These are phyloP conservation scores for Trachythela sp. DNA, from an alignment of 64 coral and sea anemone genomes.

Conservation along the genomic window DNA sequence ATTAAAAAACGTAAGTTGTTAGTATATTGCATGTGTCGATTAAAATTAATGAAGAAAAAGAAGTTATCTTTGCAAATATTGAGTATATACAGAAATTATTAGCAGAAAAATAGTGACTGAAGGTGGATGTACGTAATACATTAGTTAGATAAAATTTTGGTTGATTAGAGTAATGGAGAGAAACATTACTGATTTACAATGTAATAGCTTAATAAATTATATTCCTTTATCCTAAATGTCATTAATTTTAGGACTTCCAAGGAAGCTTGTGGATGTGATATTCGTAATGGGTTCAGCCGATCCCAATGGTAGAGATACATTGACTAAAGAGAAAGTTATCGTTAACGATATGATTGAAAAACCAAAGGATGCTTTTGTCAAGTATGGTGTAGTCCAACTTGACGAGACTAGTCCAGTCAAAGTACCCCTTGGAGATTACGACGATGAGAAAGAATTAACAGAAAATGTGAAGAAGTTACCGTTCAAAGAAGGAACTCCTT, in stretches of 20 bases:
- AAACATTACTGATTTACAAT: no score
- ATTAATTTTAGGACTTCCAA: neutral
- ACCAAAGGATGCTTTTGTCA: neutral
- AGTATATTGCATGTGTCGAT: neutral
- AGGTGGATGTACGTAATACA: no score
- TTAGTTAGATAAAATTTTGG: no score
- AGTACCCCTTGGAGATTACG: neutral
- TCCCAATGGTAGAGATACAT: neutral
- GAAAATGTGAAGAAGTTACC: neutral
- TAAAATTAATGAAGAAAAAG: neutral
- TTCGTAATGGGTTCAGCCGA: neutral
- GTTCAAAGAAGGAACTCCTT: neutral
- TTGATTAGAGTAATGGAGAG: no score
- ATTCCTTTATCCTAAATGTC: neutral
- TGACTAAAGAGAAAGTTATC: neutral
- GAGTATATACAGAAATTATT: no score
- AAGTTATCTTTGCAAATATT: no score
- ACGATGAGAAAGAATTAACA: neutral
- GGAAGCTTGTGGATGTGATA: neutral
- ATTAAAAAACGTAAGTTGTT: neutral
- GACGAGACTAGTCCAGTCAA: neutral
- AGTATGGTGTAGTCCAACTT: neutral
- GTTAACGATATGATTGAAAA: neutral
- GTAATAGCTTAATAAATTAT: neutral
- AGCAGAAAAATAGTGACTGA: no score